These are phyloP conservation scores for Aphaenogaster ashmeadi DNA, from an alignment of 1,140 invertebrate genomes.

Conservation along the genomic window DNA sequence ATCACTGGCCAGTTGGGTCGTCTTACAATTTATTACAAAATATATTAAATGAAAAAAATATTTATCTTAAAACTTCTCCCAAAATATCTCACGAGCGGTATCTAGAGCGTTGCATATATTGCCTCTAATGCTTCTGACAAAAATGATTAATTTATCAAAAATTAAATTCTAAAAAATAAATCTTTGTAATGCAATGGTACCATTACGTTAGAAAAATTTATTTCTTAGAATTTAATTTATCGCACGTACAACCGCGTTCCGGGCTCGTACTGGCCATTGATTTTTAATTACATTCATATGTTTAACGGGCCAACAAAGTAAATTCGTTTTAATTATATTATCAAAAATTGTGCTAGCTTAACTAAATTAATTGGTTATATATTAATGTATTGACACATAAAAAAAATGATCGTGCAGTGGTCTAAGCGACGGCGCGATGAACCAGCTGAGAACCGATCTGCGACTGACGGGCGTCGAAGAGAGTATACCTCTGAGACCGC, in stretches of 20 bases:
- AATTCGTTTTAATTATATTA: no score
- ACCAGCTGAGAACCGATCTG: slow-evolving; percentile 81
- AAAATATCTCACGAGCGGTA: not conserved
- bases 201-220: no score
- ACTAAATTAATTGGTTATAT: not conserved
- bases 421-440: slow-evolving; percentile 83
- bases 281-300: no score
- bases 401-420: slow-evolving; percentile 73
- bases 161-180: no score
- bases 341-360: not conserved
- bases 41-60: not conserved
- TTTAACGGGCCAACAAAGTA: no score
- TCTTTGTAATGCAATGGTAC: no score
- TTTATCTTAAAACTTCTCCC: not conserved
- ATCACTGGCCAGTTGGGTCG: no score
- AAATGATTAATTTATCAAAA: not conserved
- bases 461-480: slow-evolving; percentile 88
- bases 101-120: not conserved
- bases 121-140: not conserved
- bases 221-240: no score
- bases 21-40: not conserved
- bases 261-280: no score
- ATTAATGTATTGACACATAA: not conserved
- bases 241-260: no score
- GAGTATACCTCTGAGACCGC: slow-evolving; percentile 92